Base-by-base conservation (phyloP, 64 coral and sea anemone species). In the Acropora yongei region DNA sequence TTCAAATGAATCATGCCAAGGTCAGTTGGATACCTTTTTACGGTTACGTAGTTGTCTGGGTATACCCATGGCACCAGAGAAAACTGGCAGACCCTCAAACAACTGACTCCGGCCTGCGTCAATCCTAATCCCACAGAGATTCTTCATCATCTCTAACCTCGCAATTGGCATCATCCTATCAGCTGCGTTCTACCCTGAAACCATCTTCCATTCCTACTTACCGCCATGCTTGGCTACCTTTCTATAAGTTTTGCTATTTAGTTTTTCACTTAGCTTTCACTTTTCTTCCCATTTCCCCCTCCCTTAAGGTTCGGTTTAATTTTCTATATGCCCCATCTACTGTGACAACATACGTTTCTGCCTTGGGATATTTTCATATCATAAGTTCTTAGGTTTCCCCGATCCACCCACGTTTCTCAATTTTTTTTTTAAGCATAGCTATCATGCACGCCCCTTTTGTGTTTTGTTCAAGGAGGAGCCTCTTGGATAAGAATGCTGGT, bases 121-220 rank as follows among this genome's bases (percentile, higher is more conserved):
- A 63, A 63, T 63, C 58, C 58, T 63, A 8, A 63, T 63, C 58
- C 12, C 58, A 63, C 58, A 63, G 58, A 63, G 58, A 63, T 63
- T 14, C 82, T 60, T 84, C 82, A 68, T 84, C 57, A 84, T 84
- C 82, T 84, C 57, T 30, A 87, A 68, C 84, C 84, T 87, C 65
- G 73, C 81, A 84, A 8, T 84, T 82, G 81, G 81, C 30, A 9
- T 84, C 81, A 84, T 84, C 81, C 67, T 87, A 87, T 87, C 47
- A 74, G 84, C 84, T 87, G 84, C 84, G 66, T 87, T 89, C 87
- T 12, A 89, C 74, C 57, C 87, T 88, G 68, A 68, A 88, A 57
- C 86, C 67, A 48, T 88, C 86, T n/a, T 88, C 68, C 86, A 88
- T 73, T 60, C 86, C 47, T 19, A 88, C 86, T 71, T 88, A 88